Percentiles rank a stretch among this genome's conserved stretches.
Evolutionary conservation across 1,140 invertebrate species (phyloP).

Genomic region (Drosophila sp.): DNA sequence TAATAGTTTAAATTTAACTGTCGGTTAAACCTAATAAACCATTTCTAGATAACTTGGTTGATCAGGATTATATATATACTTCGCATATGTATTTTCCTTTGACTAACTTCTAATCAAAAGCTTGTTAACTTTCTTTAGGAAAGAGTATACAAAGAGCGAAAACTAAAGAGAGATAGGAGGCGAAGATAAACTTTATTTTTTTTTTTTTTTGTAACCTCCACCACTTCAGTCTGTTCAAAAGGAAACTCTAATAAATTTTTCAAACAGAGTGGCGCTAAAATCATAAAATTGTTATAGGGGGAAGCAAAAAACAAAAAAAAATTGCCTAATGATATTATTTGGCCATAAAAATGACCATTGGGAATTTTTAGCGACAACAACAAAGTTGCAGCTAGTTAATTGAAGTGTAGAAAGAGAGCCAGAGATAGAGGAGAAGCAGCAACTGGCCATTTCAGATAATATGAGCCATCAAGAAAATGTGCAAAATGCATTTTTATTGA

Average conservation of each 20-base stretch:
- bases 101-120: too few species aligned
- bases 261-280: constrained; percentile 8
- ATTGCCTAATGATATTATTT: constrained; percentile 9
- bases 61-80: too few species aligned
- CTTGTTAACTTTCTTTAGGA: too few species aligned
- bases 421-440: constrained; percentile 16
- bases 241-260: constrained; percentile 73
- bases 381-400: constrained; percentile 44
- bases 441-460: constrained; percentile 26
- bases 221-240: constrained; percentile 26
- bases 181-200: constrained; percentile 30
- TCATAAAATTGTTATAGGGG: constrained; percentile 4
- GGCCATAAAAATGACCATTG: constrained; percentile 7
- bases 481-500: constrained; percentile 75
- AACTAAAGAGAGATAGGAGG: constrained; percentile 7
- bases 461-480: constrained; percentile 51
- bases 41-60: too few species aligned
- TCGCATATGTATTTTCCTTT: too few species aligned
- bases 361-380: constrained; percentile 8
- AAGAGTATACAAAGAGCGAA: constrained; percentile 6
- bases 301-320: constrained; percentile 22
- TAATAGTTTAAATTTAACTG: too few species aligned
- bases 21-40: too few species aligned
- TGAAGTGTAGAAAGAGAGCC: constrained; percentile 20
- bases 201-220: constrained; percentile 25